A percentile compares a stretch with the other conserved stretches of the same genome.
Conservation (phyloP, 2,797 vertebrate genomes). For the Dromococcyx pavoninus region DNA sequence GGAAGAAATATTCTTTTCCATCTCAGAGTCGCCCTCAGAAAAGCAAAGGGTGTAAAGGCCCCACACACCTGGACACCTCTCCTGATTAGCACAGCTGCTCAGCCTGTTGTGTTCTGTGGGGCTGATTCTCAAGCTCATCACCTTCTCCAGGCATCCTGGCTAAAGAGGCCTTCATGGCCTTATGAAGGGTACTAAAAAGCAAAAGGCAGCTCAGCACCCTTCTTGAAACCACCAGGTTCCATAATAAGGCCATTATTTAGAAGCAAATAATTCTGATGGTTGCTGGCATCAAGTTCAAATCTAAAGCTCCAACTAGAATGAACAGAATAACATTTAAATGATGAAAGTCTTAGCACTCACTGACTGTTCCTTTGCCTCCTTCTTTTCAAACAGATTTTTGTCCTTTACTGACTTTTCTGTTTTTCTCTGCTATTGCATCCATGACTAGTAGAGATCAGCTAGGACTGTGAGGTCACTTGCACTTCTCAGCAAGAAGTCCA, state of each 20-base stretch:
- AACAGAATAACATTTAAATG: background rate
- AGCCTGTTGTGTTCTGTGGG: background rate
- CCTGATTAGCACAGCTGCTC: background rate
- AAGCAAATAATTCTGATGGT: background rate
- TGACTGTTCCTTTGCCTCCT: background rate
- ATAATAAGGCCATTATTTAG: background rate
- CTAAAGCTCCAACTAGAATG: conserved; percentile 3
- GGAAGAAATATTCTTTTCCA: background rate
- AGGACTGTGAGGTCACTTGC: background rate
- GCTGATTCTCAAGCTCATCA: background rate
- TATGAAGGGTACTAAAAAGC: background rate
- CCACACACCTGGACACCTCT: accelerated
- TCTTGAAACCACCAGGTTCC: background rate
- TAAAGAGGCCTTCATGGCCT: background rate
- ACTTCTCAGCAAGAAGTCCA: conserved; percentile 28
- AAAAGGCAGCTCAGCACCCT: background rate
- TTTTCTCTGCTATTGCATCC: background rate
- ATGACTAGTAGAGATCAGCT: background rate
- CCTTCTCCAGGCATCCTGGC: background rate
- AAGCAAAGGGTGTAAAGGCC: background rate
- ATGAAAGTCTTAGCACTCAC: background rate
- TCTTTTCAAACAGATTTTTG: background rate
- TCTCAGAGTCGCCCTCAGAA: background rate
- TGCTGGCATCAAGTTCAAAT: background rate
- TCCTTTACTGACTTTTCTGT: background rate